A percentile compares a stretch with the other conserved stretches of the same genome.
Evolutionary conservation across 2,888 invertebrate genomes (phyloP).

Genomic region (Phorcus lineatus): DNA sequence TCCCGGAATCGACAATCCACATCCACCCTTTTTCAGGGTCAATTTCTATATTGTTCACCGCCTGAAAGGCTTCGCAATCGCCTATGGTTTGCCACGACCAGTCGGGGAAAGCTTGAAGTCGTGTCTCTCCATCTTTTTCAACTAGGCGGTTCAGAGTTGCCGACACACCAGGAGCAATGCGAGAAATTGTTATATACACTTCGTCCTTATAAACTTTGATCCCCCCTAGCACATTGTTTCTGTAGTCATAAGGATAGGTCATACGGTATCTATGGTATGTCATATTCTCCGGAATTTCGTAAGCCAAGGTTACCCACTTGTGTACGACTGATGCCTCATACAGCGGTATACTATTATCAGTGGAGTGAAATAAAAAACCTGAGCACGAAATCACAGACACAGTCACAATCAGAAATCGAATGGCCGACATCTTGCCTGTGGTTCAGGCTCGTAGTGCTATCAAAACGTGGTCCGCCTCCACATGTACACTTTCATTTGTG

Average conservation of each 20-base stretch:
- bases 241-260: slow-evolving; percentile 40
- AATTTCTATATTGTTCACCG: slow-evolving; percentile 64
- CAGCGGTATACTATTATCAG: neutral
- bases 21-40: slow-evolving; percentile 61
- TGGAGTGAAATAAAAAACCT: neutral
- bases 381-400: no score
- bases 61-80: slow-evolving; percentile 63
- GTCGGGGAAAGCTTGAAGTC: slow-evolving; percentile 55
- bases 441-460: no score
- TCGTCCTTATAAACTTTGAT: slow-evolving; percentile 54
- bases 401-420: no score
- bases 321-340: slow-evolving; percentile 40
- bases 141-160: slow-evolving; percentile 40
- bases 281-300: slow-evolving; percentile 47
- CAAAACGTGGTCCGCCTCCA: no score
- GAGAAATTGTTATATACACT: slow-evolving; percentile 61
- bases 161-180: slow-evolving; percentile 57
- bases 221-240: slow-evolving; percentile 55
- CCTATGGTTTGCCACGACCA: slow-evolving; percentile 60
- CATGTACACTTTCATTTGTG: no score
- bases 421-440: no score
- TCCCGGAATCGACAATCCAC: slow-evolving; percentile 65
- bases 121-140: slow-evolving; percentile 29
- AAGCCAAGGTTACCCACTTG: slow-evolving; percentile 57
- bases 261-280: slow-evolving; percentile 34